These are phyloP conservation scores for Oncorhynchus keta DNA, from an alignment of 2,113 vertebrate genomes.

Conservation along the genomic window DNA sequence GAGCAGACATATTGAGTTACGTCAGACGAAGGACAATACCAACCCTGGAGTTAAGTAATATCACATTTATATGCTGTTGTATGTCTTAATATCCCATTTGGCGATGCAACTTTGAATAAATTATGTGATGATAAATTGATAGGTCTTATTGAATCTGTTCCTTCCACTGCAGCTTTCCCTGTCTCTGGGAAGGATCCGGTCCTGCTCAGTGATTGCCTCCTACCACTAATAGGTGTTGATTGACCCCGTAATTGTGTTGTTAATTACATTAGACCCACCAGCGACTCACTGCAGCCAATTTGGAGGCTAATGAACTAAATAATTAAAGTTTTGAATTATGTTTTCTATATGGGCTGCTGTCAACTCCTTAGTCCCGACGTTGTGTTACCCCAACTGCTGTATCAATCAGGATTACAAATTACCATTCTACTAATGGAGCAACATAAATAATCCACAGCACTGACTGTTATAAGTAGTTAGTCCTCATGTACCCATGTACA, in stretches of 20 bases:
- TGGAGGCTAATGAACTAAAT: conserved; percentile 28
- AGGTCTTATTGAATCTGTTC: too few relatives aligned
- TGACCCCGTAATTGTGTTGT: conserved; percentile 42
- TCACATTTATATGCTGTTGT: too few relatives aligned
- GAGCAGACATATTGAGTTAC: too few relatives aligned
- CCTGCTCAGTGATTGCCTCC: conserved; percentile 18
- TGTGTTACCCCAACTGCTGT: conserved; percentile 39
- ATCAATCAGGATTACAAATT: conserved; percentile 61
- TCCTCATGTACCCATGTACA: conserved; percentile 32
- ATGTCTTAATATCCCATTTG: too few relatives aligned
- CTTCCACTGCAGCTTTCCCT: too few relatives aligned
- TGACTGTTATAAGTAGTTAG: conserved; percentile 34
- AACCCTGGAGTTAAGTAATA: too few relatives aligned
- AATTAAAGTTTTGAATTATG: conserved; percentile 41
- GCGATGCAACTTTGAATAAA: too few relatives aligned
- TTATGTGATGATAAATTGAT: too few relatives aligned
- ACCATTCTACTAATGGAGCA: conserved; percentile 52
- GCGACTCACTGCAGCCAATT: background rate
- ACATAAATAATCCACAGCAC: conserved; percentile 61
- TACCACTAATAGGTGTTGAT: conserved; percentile 31
- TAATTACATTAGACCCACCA: conserved; percentile 36
- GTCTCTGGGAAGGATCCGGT: too few relatives aligned
- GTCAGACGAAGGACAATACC: too few relatives aligned
- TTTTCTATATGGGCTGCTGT: background rate
- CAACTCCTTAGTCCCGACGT: conserved; percentile 32